Conservation (phyloP, 2,888 invertebrate species). For the Phyllotreta striolata region DNA sequence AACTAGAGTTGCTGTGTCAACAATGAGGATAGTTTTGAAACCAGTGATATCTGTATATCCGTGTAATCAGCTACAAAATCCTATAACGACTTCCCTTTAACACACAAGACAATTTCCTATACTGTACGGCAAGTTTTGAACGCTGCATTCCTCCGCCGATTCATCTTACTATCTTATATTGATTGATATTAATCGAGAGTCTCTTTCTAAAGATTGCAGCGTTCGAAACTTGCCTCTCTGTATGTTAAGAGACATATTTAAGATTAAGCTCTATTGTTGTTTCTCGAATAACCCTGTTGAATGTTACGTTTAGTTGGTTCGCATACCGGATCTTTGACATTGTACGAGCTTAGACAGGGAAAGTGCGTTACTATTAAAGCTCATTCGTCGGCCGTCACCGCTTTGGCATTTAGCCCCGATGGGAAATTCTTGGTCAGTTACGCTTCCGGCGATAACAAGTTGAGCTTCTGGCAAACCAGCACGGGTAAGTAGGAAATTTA, state of each 20-base stretch:
- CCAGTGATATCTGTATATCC: too few species aligned
- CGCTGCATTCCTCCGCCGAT: too few species aligned
- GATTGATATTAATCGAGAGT: too few species aligned
- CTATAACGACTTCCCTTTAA: too few species aligned
- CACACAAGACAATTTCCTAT: too few species aligned
- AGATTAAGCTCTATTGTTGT: background rate
- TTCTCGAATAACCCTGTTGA: conserved; percentile 8
- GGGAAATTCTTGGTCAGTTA: conserved; percentile 97
- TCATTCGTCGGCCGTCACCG: conserved; percentile 89
- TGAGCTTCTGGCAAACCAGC: conserved; percentile 98
- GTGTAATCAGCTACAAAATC: too few species aligned
- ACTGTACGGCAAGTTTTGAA: too few species aligned
- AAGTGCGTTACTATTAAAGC: conserved; percentile 95
- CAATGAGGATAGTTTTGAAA: too few species aligned
- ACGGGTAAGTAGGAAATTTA: conserved; percentile 68
- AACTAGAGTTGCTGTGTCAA: too few species aligned
- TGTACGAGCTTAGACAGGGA: conserved; percentile 94
- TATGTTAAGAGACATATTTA: background rate
- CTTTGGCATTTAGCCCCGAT: conserved; percentile 95
- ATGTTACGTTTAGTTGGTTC: conserved; percentile 76
- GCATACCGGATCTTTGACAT: conserved; percentile 88
- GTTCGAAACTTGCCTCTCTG: too few species aligned
- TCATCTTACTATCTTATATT: too few species aligned
- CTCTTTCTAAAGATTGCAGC: too few species aligned
- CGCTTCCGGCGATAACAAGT: conserved; percentile 90